Conservation (phyloP, 1,140 invertebrate species). For the Sitophilus oryzae region DNA sequence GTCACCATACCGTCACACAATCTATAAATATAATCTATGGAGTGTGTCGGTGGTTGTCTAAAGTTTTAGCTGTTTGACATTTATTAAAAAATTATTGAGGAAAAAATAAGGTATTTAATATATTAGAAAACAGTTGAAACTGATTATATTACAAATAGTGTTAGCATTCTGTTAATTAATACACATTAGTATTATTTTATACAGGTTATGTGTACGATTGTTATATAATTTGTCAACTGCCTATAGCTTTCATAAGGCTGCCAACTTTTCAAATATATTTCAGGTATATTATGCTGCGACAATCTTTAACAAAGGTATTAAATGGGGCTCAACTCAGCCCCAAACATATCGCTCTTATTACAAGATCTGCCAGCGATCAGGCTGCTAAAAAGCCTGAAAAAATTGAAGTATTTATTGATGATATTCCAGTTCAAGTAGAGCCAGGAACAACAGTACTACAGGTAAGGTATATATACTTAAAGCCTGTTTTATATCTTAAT, state of each 20-base stretch:
- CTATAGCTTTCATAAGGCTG: neutral
- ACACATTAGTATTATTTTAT: neutral
- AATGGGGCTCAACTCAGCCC: constrained; percentile 35
- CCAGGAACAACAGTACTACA: constrained; percentile 97
- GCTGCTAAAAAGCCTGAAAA: constrained; percentile 62
- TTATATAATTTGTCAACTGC: constrained; percentile 20
- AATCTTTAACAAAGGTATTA: constrained; percentile 35
- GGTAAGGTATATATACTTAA: constrained; percentile 37
- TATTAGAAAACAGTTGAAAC: neutral
- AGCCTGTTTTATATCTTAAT: neutral
- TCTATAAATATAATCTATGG: too few relatives aligned
- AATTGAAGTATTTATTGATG: constrained; percentile 97
- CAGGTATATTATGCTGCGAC: constrained; percentile 36
- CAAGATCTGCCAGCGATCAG: constrained; percentile 28
- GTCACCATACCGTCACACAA: too few relatives aligned
- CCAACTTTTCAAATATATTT: constrained; percentile 1
- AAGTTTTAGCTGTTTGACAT: too few relatives aligned
- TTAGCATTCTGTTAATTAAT: neutral
- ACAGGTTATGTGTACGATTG: neutral
- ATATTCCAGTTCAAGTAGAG: constrained; percentile 87
- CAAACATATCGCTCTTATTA: constrained; percentile 28
- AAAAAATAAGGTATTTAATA: constrained; percentile 13
- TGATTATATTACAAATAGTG: neutral
- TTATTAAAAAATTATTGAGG: too few relatives aligned
- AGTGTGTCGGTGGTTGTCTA: too few relatives aligned